Percentiles rank a stretch among this genome's conserved stretches.
Conservation (phyloP, 2,797 vertebrate species). For the Sebastes nivosus region DNA sequence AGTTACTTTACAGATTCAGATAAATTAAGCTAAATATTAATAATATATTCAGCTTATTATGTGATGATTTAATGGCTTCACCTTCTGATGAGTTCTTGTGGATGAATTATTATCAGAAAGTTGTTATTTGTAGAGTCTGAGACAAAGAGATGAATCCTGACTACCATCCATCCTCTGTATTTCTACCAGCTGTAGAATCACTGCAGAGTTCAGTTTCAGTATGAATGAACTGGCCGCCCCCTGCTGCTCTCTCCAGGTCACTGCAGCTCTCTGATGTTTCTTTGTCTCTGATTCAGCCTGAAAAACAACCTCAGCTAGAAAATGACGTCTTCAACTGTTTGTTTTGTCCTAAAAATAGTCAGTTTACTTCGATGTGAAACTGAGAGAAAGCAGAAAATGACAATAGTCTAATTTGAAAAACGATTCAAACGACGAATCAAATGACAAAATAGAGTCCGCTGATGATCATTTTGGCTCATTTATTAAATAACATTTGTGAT, state of each 20-base stretch:
- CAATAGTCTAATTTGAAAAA: too few relatives aligned
- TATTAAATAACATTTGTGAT: not conserved
- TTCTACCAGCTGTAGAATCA: not conserved
- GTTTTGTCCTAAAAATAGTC: not conserved
- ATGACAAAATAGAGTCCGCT: not conserved
- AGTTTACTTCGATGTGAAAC: not conserved
- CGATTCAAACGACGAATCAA: not conserved
- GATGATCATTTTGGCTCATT: not conserved
- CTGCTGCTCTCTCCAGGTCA: not conserved
- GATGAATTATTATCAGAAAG: too few relatives aligned
- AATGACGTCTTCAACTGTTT: not conserved
- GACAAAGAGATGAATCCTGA: not conserved
- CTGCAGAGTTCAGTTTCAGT: not conserved
- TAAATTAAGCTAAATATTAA: too few relatives aligned
- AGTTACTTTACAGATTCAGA: too few relatives aligned
- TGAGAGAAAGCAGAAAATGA: not conserved
- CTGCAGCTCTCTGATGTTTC: not conserved
- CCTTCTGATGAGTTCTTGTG: too few relatives aligned
- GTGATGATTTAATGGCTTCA: too few relatives aligned
- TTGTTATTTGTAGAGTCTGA: too few relatives aligned
- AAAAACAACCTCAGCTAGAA: not conserved
- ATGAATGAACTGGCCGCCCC: not conserved
- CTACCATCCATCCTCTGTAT: too few relatives aligned
- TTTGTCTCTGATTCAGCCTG: not conserved
- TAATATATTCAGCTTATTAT: too few relatives aligned